Base-by-base conservation (phyloP, 2,113 vertebrate genomes). In the Ochotona curzoniae region DNA sequence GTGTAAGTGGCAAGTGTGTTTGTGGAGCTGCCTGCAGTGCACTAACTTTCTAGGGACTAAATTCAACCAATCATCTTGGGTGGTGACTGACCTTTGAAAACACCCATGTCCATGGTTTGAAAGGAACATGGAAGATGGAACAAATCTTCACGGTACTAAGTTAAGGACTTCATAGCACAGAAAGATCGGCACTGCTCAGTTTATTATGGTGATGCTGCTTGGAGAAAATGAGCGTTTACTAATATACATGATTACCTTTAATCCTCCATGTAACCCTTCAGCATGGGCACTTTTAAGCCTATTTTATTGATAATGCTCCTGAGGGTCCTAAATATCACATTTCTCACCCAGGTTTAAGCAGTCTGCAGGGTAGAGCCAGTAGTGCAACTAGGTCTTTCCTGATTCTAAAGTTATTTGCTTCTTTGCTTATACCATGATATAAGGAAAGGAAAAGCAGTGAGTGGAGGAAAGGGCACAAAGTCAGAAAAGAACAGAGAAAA, bases 241-340 rank as follows among this genome's bases (percentile, higher is more conserved):
- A 18, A 47, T 2, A 32, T 3, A 13, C 0, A 47, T 14, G 15
- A 47, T n/a, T n/a, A 54, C 26, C 57, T 26, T 73, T 25, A 18
- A n/a, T 38, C 17, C 25, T 64, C 79, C 78, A 4, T 13, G 20
- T 18, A 18, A 64, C 23, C 23, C 38, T 83, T 93, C 35, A 18
- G 14, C 1, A 3, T 32, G 15, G n/a, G 2, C 4, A 44, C 12
- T 20, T 5, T 0, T 23, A 54, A 9, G 8, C 18, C 12, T 28
- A 1, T 78, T 82, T 85, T 64, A 60, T 2, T 32, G 44, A 60
- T n/a, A 44, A 81, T 20, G 14, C 23, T 21, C 51, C 3, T 81
- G 63, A 57, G 15, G 38, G 8, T 51, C 17, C 23, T 14, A 35
- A 44, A 25, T n/a, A 13, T 32, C 32, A 47, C 74, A 54, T 8